These are phyloP conservation scores for Sinocyclocheilus maitianheensis DNA, from an alignment of 2,113 vertebrate genomes.

Conservation along the genomic window DNA sequence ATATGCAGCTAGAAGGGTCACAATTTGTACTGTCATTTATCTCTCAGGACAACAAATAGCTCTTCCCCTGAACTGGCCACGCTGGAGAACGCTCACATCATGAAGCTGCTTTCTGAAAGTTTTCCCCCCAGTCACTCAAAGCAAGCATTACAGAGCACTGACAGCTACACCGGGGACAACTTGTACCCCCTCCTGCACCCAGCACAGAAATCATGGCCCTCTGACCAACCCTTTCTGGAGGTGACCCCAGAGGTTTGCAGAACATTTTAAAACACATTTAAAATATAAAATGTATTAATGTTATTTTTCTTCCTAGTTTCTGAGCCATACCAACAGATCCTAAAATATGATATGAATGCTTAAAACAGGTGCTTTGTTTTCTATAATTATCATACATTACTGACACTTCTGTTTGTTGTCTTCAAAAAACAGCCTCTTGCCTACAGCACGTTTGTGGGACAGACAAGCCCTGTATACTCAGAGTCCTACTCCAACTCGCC, in stretches of 20 bases:
- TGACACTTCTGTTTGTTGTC: background rate
- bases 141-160: conserved; percentile 69
- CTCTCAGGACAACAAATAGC: conserved; percentile 67
- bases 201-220: conserved; percentile 84
- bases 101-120: conserved; percentile 87
- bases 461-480: conserved; percentile 73
- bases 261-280: background rate
- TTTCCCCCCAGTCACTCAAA: conserved; percentile 73
- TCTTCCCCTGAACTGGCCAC: conserved; percentile 76
- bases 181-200: conserved; percentile 81
- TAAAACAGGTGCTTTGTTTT: background rate
- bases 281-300: background rate
- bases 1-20: background rate
- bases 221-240: conserved; percentile 84
- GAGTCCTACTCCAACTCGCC: conserved; percentile 72
- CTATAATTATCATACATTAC: background rate
- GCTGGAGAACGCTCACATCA: conserved; percentile 84
- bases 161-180: conserved; percentile 81
- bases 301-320: too few relatives aligned
- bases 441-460: conserved; percentile 66
- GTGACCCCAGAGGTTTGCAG: conserved; percentile 79
- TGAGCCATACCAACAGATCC: background rate
- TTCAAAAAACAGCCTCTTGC: conserved; percentile 63
- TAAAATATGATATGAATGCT: background rate
- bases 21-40: background rate